These are phyloP conservation scores for Anagyrus pseudococci DNA, from an alignment of 2,888 invertebrate species.

Conservation along the genomic window DNA sequence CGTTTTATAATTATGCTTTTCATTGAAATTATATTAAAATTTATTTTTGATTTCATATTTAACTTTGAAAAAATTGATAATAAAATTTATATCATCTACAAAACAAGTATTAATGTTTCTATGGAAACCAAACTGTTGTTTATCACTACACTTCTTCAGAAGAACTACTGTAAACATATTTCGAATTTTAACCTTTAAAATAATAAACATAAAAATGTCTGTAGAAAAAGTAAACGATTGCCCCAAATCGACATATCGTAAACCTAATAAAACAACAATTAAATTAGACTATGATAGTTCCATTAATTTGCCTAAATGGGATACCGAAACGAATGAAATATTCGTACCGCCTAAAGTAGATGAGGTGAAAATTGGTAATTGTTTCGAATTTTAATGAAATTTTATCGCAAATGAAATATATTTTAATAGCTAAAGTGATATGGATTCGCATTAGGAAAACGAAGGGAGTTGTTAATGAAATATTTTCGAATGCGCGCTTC, in stretches of 20 bases:
- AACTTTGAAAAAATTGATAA: conserved; percentile 29
- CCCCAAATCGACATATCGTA: conserved; percentile 36
- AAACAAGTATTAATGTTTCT: conserved; percentile 28
- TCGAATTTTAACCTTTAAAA: conserved; percentile 25
- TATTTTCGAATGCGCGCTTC: conserved; percentile 38
- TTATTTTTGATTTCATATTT: conserved; percentile 29
- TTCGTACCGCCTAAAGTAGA: conserved; percentile 35
- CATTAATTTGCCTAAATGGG: conserved; percentile 30
- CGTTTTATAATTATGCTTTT: conserved; percentile 35
- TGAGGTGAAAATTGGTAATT: conserved; percentile 36
- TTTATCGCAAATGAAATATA: conserved; percentile 30
- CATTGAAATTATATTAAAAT: conserved; percentile 30
- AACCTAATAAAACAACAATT: conserved; percentile 29
- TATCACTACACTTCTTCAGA: conserved; percentile 17
- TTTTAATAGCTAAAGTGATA: conserved; percentile 20
- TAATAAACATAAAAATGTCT: conserved; percentile 33
- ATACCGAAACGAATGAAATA: conserved; percentile 34
- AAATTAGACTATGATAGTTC: conserved; percentile 17
- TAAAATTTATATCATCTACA: conserved; percentile 21
- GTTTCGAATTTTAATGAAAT: conserved; percentile 20
- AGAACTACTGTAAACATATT: conserved; percentile 22
- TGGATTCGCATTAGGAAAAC: conserved; percentile 34
- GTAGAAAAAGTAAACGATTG: conserved; percentile 30
- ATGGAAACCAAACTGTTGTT: conserved; percentile 36
- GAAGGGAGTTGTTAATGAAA: conserved; percentile 41